Evolutionary conservation across 2,797 vertebrate genomes (phyloP).

Genomic region (Rhynchonycteris naso): DNA sequence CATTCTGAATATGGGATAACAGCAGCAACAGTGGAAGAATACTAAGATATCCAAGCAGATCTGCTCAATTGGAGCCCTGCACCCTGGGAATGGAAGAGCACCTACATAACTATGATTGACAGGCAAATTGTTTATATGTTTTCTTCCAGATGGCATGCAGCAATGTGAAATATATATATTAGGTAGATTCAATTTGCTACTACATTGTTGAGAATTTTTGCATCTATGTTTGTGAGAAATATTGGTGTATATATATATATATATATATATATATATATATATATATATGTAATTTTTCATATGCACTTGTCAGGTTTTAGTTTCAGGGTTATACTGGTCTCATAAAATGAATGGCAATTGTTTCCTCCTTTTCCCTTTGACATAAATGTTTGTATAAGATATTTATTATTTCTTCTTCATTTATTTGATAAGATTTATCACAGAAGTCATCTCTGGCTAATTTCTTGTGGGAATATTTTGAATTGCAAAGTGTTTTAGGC

Average conservation of each 20-base stretch:
- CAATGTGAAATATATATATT: constrained; percentile 75
- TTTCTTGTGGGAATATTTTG: constrained; percentile 26
- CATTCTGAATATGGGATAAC: neutral
- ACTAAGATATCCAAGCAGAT: neutral
- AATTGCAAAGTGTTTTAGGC: constrained; percentile 27
- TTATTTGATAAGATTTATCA: constrained; percentile 16
- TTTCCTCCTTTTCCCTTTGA: neutral
- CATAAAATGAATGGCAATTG: neutral
- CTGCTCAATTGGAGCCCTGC: neutral
- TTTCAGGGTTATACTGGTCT: neutral
- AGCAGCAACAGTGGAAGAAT: neutral
- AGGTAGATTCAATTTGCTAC: neutral
- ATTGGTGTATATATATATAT: too few relatives aligned
- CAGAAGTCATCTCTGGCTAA: neutral
- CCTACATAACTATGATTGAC: neutral
- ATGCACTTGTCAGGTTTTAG: neutral
- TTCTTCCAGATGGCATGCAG: neutral
- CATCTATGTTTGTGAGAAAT: neutral
- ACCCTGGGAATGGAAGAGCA: neutral
- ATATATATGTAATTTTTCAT: neutral
- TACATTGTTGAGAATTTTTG: constrained; percentile 46
- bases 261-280: neutral
- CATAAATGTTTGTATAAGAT: constrained; percentile 1
- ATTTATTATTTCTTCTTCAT: constrained; percentile 33
- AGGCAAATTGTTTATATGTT: constrained; percentile 69